Base-by-base conservation (phyloP, 30 jellyfish, hydroid and myxozoan species). In the Sanderia malayensis region DNA sequence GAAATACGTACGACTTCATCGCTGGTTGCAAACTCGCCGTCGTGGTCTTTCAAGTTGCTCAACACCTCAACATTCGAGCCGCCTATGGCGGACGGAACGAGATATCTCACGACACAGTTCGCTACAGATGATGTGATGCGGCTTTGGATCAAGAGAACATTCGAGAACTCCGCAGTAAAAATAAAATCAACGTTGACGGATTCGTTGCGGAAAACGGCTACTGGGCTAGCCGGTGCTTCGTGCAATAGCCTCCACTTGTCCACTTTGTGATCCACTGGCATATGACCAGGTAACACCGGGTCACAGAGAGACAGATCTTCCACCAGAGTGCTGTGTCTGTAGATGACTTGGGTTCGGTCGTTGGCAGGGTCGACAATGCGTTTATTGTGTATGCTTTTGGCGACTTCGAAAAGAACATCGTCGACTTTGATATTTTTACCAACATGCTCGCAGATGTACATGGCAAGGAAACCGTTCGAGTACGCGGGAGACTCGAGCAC, bases 91-190 rank as follows among this genome's bases (percentile, higher is more conserved):
- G 86, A 65, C 0, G 97, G 97, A 44, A 89, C 28, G 67, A 74
- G 44, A 45, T 74, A 89, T 52, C 58, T 73, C 9, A 82, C 88
- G 9, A 53, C 71, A 52, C 94, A 82, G 21, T 64, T 22, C 0
- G 86, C 64, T n/a, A n/a, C n/a, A 0, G 76, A 23, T 23, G 80
- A 52, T 10, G 59, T 21, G 1, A 78, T 88, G n/a, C 45, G 46
- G 64, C 97, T 89, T 21, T 89, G 97, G 29, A 89, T 89, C 55
- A 89, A 46, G 32, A 89, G 79, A 4, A 79, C 89, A 63, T 89
- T 89, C 31, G 97, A 89, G 44, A 89, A 89, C 31, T 89, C 94
- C 23, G 97, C 94, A 11, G 94, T 37, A 46, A 89, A 89, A 6
- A 71, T 76, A 63, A 89, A 83, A 49, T 81, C 76, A 20, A 89